Base-by-base conservation (phyloP, 2,797 vertebrate species). In the Micrastur ruficollis region DNA sequence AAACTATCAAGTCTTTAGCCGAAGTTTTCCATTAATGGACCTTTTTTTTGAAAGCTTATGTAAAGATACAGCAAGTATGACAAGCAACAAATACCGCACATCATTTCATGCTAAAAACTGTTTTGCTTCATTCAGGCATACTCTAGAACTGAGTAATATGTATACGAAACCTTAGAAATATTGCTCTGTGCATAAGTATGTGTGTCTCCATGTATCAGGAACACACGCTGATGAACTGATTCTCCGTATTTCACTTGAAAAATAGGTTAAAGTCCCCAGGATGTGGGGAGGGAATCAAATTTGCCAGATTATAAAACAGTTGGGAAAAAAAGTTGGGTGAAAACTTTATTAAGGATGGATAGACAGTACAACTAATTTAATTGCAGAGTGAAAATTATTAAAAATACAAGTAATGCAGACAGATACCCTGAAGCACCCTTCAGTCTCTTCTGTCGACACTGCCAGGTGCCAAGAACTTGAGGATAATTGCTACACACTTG, bases 11-110 rank as follows among this genome's bases (percentile, higher is more conserved):
- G 14, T 81, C 68, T 78, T 47, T 9, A 29, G 44, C 53, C 78
- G 61, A 94, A 92, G 58, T 72, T 58, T 83, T 94, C 89, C 75
- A 78, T 68, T 74, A 78, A 84, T 14, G 6, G 62, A 65, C 22
- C 14, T 32, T 74, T 44, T 44, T 70, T 94, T 78, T 52, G 21
- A 93, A 95, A 94, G 53, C 8, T 76, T 62, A 36, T 8, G 5
- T 16, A 66, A 42, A 85, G 13, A 65, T 10, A 52, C 2, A 46
- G 61, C 49, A 81, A 17, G n/a, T 55, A 75, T 4, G 32, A 76
- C 40, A 89, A 74, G 22, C 38, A 89, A 68, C 36, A 89, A 88
- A 55, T 58, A 72, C 1, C 50, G 22, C 12, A 29, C 21, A 56
- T 8, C 14, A 32, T 67, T 47, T 78, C 63, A 55, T 5, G 2